These are phyloP conservation scores for Tapirus terrestris DNA, from an alignment of 2,113 vertebrate genomes.

Conservation along the genomic window DNA sequence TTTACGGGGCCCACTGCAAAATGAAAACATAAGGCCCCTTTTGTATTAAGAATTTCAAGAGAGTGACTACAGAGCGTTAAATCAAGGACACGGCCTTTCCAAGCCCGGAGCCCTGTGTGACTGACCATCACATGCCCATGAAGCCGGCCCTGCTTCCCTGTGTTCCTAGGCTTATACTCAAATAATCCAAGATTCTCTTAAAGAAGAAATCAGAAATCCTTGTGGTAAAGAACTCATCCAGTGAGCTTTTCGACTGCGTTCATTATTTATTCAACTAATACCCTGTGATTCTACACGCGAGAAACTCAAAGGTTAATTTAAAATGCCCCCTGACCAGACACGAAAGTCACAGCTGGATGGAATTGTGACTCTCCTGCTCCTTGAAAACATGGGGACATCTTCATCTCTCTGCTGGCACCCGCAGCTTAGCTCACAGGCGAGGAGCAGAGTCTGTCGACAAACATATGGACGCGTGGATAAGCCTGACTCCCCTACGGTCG, in stretches of 20 bases:
- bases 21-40: neutral
- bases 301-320: neutral
- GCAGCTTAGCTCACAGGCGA: neutral
- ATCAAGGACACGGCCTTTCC: neutral
- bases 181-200: neutral
- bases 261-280: neutral
- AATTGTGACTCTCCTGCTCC: neutral
- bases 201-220: neutral
- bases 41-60: neutral
- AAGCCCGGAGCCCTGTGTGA: neutral
- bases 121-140: rapidly evolving
- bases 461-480: neutral
- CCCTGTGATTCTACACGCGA: neutral
- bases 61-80: neutral
- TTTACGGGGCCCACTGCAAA: neutral
- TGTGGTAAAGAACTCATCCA: neutral
- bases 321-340: neutral
- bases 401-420: neutral
- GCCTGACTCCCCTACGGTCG: rapidly evolving
- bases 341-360: neutral
- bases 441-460: neutral
- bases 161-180: neutral
- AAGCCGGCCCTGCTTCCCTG: neutral
- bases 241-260: neutral
- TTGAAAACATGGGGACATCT: neutral